A percentile compares a stretch with the other conserved stretches of the same genome.
These are phyloP conservation scores for Tapirus terrestris DNA, from an alignment of 2,113 vertebrate genomes.

Conservation along the genomic window DNA sequence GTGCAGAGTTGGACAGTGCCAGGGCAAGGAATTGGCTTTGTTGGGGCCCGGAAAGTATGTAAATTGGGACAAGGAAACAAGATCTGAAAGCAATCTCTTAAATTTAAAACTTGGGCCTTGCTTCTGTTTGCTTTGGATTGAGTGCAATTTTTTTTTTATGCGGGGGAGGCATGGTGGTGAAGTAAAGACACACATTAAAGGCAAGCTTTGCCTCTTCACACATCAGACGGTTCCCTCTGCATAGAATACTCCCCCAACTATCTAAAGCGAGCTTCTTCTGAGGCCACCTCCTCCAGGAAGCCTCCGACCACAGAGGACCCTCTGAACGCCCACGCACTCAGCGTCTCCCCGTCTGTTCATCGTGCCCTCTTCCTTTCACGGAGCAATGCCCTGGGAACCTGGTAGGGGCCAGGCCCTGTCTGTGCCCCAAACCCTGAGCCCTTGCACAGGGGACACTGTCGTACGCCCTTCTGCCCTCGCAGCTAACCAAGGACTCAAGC, in stretches of 20 bases:
- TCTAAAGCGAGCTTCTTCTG: not conserved
- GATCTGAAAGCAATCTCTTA: not conserved
- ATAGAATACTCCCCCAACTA: not conserved
- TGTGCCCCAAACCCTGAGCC: too few species aligned
- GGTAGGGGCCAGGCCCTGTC: not conserved
- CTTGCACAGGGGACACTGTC: too few species aligned
- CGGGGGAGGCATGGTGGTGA: not conserved
- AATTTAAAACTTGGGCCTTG: not conserved
- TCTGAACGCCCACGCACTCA: not conserved
- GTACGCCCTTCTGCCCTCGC: not conserved
- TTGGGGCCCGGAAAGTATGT: not conserved
- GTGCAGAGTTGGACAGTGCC: not conserved
- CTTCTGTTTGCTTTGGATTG: not conserved
- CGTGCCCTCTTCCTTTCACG: rapidly evolving
- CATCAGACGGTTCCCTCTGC: not conserved
- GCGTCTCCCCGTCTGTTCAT: not conserved
- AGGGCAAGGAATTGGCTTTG: not conserved
- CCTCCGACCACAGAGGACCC: not conserved
- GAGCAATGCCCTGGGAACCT: not conserved
- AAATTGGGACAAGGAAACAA: not conserved
- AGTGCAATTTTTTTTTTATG: not conserved
- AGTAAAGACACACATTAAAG: not conserved
- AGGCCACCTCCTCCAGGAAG: not conserved
- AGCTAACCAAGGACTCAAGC: not conserved
- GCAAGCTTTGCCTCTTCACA: too few species aligned